These are phyloP conservation scores for Abramis brama DNA, from an alignment of 2,113 vertebrate species.

Conservation along the genomic window DNA sequence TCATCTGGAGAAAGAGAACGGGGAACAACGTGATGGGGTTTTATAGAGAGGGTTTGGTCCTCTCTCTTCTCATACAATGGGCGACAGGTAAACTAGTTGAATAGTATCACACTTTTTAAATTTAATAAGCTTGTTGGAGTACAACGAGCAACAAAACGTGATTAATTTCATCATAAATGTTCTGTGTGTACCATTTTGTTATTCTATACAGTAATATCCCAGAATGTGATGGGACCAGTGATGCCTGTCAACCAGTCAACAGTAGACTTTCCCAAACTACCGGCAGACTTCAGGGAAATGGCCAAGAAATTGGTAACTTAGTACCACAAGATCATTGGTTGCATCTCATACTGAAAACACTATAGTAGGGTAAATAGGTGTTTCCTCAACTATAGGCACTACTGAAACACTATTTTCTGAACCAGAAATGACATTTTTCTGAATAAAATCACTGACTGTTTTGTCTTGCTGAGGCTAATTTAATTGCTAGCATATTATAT, in stretches of 20 bases:
- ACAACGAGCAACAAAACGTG: background rate
- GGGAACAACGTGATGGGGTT: conserved; percentile 23
- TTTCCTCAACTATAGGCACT: background rate
- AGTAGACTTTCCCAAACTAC: conserved; percentile 14
- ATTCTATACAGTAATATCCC: conserved; percentile 42
- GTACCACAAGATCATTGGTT: background rate
- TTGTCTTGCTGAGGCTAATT: background rate
- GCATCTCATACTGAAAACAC: background rate
- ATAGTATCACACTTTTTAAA: background rate
- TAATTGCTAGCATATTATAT: background rate
- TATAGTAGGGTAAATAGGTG: background rate
- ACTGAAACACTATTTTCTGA: background rate
- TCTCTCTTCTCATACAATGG: conserved; percentile 18
- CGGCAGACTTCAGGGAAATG: conserved; percentile 43
- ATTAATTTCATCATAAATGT: background rate
- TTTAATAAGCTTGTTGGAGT: background rate
- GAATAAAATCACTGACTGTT: background rate
- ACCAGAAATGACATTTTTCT: background rate
- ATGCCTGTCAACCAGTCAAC: background rate
- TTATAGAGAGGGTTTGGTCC: conserved; percentile 20
- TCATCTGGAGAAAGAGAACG: background rate
- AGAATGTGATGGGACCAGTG: background rate
- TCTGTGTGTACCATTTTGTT: background rate
- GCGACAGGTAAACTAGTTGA: conserved; percentile 37
- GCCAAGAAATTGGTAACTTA: conserved; percentile 65